A percentile compares a stretch with the other conserved stretches of the same genome.
Evolutionary conservation across 1,140 invertebrate genomes (phyloP).

Genomic region (Pogonomyrmex californicus): DNA sequence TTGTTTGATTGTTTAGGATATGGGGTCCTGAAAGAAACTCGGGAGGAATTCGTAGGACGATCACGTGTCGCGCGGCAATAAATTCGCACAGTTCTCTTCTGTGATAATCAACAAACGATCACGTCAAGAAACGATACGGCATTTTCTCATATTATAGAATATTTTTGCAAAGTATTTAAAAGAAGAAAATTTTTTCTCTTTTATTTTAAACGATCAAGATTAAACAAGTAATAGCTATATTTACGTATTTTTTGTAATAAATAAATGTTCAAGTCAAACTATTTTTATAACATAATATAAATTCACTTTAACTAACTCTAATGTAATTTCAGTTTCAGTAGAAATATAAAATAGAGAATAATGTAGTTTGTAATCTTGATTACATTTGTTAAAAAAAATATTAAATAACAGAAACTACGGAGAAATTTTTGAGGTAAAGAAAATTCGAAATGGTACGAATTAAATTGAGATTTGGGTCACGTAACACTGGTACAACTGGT

Average conservation of each 20-base stretch:
- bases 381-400: not conserved
- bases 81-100: constrained; percentile 40
- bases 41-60: constrained; percentile 11
- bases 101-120: constrained; percentile 45
- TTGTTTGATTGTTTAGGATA: constrained; percentile 58
- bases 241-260: not conserved
- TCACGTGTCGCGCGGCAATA: constrained; percentile 51
- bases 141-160: not conserved
- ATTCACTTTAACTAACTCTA: not conserved
- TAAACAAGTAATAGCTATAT: not conserved
- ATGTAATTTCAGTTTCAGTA: not conserved
- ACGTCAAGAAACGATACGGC: constrained; percentile 7
- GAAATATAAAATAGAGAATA: not conserved
- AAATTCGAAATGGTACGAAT: constrained; percentile 32
- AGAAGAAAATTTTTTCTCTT: not conserved
- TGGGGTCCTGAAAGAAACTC: not conserved
- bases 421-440: not conserved
- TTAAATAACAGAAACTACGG: not conserved
- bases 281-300: not conserved
- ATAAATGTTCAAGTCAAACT: not conserved
- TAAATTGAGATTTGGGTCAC: constrained; percentile 61
- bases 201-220: constrained; percentile 5
- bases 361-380: not conserved
- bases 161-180: not conserved
- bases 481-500: constrained; percentile 36